Base-by-base conservation (phyloP, 2,797 vertebrate species). In the Oophaga sylvatica region DNA sequence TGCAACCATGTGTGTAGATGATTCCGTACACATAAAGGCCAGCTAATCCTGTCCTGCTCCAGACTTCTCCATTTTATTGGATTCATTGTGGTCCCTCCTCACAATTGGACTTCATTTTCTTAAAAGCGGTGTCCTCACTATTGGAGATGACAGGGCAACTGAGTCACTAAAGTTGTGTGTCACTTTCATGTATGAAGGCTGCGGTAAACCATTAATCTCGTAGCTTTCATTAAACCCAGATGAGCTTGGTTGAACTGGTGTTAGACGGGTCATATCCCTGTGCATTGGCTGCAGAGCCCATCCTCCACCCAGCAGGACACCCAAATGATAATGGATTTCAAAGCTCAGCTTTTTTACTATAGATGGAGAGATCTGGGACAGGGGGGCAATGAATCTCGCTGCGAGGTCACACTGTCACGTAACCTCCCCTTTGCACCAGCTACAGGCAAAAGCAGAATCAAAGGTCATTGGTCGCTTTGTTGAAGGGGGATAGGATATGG, bases 141-240 rank as follows among this genome's bases (percentile, higher is more conserved):
- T 48, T n/a, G 41, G 10, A 75, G 12, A 26, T 77, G 75, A 26
- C 48, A 56, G 75, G n/a, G 26, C 15, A 29, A 35, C 67, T 70
- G 2, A 5, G 29, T 22, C 67, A 16, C n/a, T 79, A 29, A 68
- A 31, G n/a, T 59, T n/a, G 29, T 45, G 9, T 45, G 31, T 26
- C 10, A 31, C 31, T 35, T 20, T 29, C 26, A 70, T n/a, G 71
- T 29, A n/a, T 57, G 17, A 7, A 26, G 11, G 56, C 53, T 26
- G 56, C 26, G 78, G 67, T 85, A 48, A 85, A 81, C 83, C 62
- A 29, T 68, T 87, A 87, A 87, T 80, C 65, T 79, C 83, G 26
- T 82, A 86, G 75, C 65, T 87, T 78, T 85, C 70, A 89, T 84
- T 87, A 89, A 85, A 89, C 60, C 75, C 81, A 59, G 26, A 79